These are phyloP conservation scores for Apis mellifera DNA, from an alignment of 1,140 invertebrate species.

Conservation along the genomic window DNA sequence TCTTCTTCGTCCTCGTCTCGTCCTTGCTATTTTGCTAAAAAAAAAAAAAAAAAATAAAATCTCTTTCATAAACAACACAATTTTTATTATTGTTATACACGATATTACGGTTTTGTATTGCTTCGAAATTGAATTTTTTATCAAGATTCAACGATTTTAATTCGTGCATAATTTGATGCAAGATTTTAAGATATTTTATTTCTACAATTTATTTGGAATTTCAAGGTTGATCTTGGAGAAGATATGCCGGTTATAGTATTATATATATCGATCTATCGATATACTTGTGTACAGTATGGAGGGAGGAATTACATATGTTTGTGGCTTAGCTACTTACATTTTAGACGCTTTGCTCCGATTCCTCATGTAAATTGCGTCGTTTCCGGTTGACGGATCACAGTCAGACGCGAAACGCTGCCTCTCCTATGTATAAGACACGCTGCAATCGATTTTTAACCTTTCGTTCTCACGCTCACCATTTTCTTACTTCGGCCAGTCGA, in stretches of 20 bases:
- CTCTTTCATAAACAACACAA: too few relatives aligned
- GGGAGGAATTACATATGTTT: constrained; percentile 56
- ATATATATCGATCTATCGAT: constrained; percentile 53
- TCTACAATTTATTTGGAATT: too few relatives aligned
- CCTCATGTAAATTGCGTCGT: constrained; percentile 75
- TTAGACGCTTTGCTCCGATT: constrained; percentile 65
- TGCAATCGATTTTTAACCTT: constrained; percentile 49
- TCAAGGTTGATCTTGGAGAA: background rate
- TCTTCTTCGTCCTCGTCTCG: background rate
- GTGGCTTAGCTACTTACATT: constrained; percentile 67
- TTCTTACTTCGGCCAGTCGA: constrained; percentile 22
- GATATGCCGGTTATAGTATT: background rate
- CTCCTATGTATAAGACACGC: constrained; percentile 50
- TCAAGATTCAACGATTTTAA: too few relatives aligned
- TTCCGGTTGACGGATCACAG: constrained; percentile 74
- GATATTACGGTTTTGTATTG: background rate
- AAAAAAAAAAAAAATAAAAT: too few relatives aligned
- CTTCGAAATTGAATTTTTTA: too few relatives aligned
- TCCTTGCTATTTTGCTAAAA: background rate
- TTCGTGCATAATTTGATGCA: too few relatives aligned
- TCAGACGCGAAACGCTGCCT: constrained; percentile 65
- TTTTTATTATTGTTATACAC: too few relatives aligned
- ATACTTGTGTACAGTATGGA: constrained; percentile 10
- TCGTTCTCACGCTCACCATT: constrained; percentile 37
- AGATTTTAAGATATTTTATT: too few relatives aligned